Evolutionary conservation across 2,797 vertebrate genomes (phyloP), one percentile per base, ranked within the genome.

Genomic region (Takifugu rubripes): DNA sequence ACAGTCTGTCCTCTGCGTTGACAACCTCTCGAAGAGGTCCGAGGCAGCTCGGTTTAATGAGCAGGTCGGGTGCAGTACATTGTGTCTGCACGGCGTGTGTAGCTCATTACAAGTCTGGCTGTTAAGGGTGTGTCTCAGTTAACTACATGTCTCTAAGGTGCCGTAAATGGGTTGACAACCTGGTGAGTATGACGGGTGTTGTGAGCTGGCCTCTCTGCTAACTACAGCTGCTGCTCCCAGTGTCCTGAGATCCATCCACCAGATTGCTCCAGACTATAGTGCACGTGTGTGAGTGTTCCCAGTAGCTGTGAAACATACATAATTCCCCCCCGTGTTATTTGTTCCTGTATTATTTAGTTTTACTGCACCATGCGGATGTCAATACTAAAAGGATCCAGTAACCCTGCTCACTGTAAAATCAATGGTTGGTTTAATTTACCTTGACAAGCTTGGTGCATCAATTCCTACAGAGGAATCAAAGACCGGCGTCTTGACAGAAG

Each of bases 41-140:
- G 50, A 78, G 66, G 55, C 59, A 53, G 54, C 43, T 65, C 67
- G 67, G 56, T 68, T 63, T 86, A 87, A 87, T 86, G 74, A 86
- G 84, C 61, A 56, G 66, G 72, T 64, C 56, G 49, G 51, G 74
- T 68, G 17, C 66, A 59, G 66, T 24, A 67, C 70, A 69, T 65
- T 71, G 74, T 77, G 75, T 78, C 77, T 47, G 45, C 52, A 52
- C 4, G 52, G 59, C 61, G 49, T 64, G 64, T 61, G 61, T 57
- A 61, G 64, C 75, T 84, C 65, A 66, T 88, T 85, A 82, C 43
- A 75, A 54, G 25, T 58, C 48, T 66, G 54, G 54, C 69, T 68
- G 49, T 72, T 68, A 62, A 42, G 24, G 27, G 53, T 42, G 49
- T 26, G 16, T 61, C 51, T 77, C 69, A 57, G 54, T 77, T 74